phyloP scores from a whole-genome alignment of 1,140 invertebrate species.

The Drosophila albomicans region DNA sequence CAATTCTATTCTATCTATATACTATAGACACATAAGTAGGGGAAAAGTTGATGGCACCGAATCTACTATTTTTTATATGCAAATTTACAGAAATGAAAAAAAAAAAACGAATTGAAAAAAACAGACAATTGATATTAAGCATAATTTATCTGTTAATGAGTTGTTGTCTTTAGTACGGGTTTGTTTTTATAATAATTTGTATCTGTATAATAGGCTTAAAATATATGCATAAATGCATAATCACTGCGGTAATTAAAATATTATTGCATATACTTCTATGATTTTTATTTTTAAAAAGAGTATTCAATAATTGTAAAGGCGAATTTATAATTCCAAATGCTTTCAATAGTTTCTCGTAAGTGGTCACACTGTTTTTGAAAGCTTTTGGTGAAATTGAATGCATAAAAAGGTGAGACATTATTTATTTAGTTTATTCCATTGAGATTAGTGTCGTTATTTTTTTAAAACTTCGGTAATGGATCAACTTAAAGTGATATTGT shows the following conservation, averaged over 20 bases:
- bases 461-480: not conserved
- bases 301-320: not conserved
- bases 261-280: conserved; percentile 16
- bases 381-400: conserved; percentile 27
- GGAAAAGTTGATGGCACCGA: conserved; percentile 48
- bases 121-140: conserved; percentile 59
- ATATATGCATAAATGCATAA: conserved; percentile 32
- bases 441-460: not conserved
- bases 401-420: not conserved
- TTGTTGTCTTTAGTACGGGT: conserved; percentile 61
- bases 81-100: conserved; percentile 40
- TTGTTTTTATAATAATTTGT: conserved; percentile 44
- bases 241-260: conserved; percentile 12
- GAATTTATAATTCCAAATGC: not conserved
- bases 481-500: not conserved
- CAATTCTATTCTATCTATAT: conserved; percentile 23
- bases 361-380: conserved; percentile 2
- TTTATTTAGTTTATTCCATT: not conserved
- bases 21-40: conserved; percentile 24
- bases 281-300: not conserved
- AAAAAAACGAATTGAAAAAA: conserved; percentile 1
- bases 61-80: conserved; percentile 70
- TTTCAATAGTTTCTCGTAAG: not conserved
- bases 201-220: conserved; percentile 19
- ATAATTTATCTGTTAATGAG: conserved; percentile 68